Base-by-base conservation (phyloP, 2,888 invertebrate species). In the Ashinkailepas kermadecensis region DNA sequence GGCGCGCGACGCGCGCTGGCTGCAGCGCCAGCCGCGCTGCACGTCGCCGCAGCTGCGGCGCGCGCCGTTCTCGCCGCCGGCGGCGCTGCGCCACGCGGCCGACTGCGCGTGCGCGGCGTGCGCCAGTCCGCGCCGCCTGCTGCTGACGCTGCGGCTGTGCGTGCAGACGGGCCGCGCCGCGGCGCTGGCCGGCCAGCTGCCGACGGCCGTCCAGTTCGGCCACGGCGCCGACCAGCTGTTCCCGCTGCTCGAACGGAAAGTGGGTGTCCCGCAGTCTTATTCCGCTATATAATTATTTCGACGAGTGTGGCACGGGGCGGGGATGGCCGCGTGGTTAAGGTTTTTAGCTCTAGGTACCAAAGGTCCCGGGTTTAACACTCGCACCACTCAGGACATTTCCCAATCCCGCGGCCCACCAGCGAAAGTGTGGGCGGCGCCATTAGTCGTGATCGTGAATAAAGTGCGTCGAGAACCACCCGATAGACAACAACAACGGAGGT, bases 1-100 rank as follows among this genome's bases (percentile, higher is more conserved):
- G 21, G 74, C 23, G 21, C 74, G 74, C 54, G 74, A 74, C 74
- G 74, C 74, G 18, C 74, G 74, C 74, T 74, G 74, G 74, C 74
- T 74, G 54, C 54, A 56, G 54, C 54, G 56, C 10, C 56, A 74
- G 56, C 74, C 74, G 74, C 74, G 74, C 74, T 74, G 74, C 74
- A 74, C 74, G 15, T 74, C 74, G 56, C 74, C 74, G 21, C 54
- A 8, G 54, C 74, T 74, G 74, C 74, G 74, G 56, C 74, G 74
- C 10, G 21, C 21, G 74, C 74, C 13, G 18, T 56, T 74, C 54
- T 13, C 56, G 13, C 21, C 74, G 74, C 74, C 74, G 21, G 21
- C 74, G 74, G 21, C 74, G 74, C 74, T 74, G 56, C 54, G 10
- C 21, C 74, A 74, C 74, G 21, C 74, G 56, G 74, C 74, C 74